These are phyloP conservation scores for Leuctra nigra DNA, from an alignment of 2,888 invertebrate genomes.

Conservation along the genomic window DNA sequence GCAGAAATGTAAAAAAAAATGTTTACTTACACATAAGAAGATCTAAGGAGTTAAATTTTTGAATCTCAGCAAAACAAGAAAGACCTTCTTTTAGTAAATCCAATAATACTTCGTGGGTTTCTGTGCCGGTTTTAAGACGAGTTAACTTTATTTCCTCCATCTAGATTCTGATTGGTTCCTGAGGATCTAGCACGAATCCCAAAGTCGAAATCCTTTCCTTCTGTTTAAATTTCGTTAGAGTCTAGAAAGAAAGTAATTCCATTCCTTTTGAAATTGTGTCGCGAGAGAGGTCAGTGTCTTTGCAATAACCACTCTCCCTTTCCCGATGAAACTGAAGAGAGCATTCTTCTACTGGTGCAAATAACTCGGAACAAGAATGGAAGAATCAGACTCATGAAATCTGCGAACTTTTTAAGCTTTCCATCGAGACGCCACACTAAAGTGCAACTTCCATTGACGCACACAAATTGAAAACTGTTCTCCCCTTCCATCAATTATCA, in stretches of 20 bases:
- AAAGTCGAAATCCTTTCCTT: slow-evolving; percentile 13
- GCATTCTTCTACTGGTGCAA: too few species aligned
- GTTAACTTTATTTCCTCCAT: slow-evolving; percentile 5
- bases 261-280: slow-evolving; percentile 14
- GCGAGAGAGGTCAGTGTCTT: slow-evolving; percentile 1
- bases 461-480: too few species aligned
- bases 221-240: slow-evolving; percentile 18
- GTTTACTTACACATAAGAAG: too few species aligned
- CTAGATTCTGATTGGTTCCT: slow-evolving; percentile 14
- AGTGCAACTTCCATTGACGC: too few species aligned
- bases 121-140: slow-evolving; percentile 8
- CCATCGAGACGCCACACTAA: too few species aligned
- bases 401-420: too few species aligned
- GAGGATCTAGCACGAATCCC: slow-evolving; percentile 3
- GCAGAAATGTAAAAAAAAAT: too few species aligned
- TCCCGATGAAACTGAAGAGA: neutral
- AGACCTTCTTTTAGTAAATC: slow-evolving; percentile 4
- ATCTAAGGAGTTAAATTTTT: too few species aligned
- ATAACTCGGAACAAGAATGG: too few species aligned
- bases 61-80: too few species aligned
- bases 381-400: too few species aligned
- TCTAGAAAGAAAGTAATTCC: slow-evolving; percentile 5
- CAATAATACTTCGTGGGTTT: slow-evolving; percentile 4
- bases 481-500: too few species aligned
- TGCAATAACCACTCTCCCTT: neutral